These are phyloP conservation scores for Dimorphilus gyrociliatus DNA, from an alignment of 2,888 invertebrate species.

Conservation along the genomic window DNA sequence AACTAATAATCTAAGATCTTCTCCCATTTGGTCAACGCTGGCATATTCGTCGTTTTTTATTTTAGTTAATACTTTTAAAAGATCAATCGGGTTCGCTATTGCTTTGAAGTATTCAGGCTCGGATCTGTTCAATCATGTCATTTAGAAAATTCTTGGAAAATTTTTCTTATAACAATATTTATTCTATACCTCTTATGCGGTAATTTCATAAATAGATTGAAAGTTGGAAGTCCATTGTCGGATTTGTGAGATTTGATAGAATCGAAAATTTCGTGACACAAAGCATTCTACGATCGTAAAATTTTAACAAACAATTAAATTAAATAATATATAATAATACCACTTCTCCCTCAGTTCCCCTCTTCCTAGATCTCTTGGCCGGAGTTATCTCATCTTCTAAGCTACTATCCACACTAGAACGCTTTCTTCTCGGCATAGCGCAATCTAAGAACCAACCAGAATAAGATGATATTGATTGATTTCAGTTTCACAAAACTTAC, in stretches of 20 bases:
- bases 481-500: no score
- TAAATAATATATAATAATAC: no score
- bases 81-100: constrained; percentile 82
- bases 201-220: constrained; percentile 82
- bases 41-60: constrained; percentile 90
- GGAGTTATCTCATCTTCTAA: no score
- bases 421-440: no score
- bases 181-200: constrained; percentile 67
- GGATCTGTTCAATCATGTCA: constrained; percentile 17
- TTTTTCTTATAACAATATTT: constrained; percentile 1
- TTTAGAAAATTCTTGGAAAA: not conserved
- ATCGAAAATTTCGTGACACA: constrained; percentile 74
- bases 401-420: no score
- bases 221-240: constrained; percentile 71
- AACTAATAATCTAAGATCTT: constrained; percentile 75
- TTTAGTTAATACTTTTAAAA: constrained; percentile 85
- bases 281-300: constrained; percentile 35
- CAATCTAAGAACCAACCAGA: no score
- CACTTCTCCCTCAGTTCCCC: no score
- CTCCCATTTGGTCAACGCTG: constrained; percentile 72
- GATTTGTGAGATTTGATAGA: constrained; percentile 73
- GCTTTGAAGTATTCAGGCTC: constrained; percentile 46
- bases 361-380: no score
- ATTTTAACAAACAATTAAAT: no score
- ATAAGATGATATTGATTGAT: no score